Evolutionary conservation across 2,888 invertebrate species (phyloP).

Genomic region (Eupithecia pulchellata): DNA sequence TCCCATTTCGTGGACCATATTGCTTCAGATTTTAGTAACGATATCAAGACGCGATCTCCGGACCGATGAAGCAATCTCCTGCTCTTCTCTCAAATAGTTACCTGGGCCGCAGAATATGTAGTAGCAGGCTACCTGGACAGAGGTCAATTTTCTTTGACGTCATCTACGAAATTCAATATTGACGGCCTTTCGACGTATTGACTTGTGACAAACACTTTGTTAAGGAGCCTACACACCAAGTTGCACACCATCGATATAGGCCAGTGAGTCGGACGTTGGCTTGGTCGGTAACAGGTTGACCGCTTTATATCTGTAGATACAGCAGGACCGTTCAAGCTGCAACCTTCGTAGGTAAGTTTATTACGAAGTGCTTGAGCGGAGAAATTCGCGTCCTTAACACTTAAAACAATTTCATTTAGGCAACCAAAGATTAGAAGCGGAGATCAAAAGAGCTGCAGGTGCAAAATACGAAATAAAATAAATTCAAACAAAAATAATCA

Average conservation of each 20-base stretch:
- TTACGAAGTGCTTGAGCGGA: no score
- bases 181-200: constrained; percentile 3
- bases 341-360: no score
- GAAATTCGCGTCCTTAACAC: no score
- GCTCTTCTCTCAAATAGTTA: constrained; percentile 28
- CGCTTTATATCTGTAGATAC: background rate
- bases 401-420: no score
- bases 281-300: background rate
- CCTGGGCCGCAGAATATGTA: background rate
- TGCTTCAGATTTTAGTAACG: background rate
- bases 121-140: background rate
- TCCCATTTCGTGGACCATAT: background rate
- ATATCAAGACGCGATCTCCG: constrained; percentile 12
- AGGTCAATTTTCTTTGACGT: constrained; percentile 23
- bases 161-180: constrained; percentile 11
- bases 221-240: background rate
- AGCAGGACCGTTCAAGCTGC: no score
- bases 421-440: no score
- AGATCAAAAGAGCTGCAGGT: no score
- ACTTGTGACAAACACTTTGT: background rate
- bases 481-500: no score
- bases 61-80: constrained; percentile 26
- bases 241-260: background rate
- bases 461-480: no score
- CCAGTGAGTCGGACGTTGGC: background rate